Conservation (phyloP, 2,888 invertebrate genomes). For the Philhelius pedissequus region DNA sequence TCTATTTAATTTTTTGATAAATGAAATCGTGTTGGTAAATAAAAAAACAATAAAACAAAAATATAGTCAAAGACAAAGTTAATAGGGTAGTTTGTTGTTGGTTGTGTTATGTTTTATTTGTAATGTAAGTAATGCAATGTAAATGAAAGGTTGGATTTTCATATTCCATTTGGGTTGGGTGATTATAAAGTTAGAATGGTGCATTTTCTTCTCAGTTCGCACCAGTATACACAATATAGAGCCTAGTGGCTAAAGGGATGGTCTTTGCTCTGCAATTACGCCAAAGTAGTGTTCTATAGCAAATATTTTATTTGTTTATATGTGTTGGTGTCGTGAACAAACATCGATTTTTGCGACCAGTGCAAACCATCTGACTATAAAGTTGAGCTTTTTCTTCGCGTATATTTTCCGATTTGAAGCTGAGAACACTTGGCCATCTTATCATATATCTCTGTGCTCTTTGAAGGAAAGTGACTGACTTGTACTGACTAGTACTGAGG, state of each 20-base stretch:
- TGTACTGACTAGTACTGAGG: slow-evolving; percentile 5
- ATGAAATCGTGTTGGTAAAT: slow-evolving; percentile 65
- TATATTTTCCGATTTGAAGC: slow-evolving; percentile 52
- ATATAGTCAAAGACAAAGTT: slow-evolving; percentile 28
- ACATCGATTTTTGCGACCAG: slow-evolving; percentile 57
- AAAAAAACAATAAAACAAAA: slow-evolving; percentile 42
- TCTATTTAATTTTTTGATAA: slow-evolving; percentile 18
- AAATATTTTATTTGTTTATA: background rate
- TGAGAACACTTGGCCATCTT: background rate
- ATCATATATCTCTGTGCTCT: slow-evolving; percentile 21
- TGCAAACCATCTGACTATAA: slow-evolving; percentile 44
- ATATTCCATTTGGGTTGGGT: slow-evolving; percentile 49
- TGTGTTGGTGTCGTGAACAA: slow-evolving; percentile 13
- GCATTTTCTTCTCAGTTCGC: slow-evolving; percentile 36
- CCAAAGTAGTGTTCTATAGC: slow-evolving; percentile 1
- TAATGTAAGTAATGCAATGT: slow-evolving; percentile 68
- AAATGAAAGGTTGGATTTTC: slow-evolving; percentile 40
- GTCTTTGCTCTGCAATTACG: slow-evolving; percentile 42
- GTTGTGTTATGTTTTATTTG: slow-evolving; percentile 68
- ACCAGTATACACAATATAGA: slow-evolving; percentile 21
- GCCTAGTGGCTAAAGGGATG: slow-evolving; percentile 34
- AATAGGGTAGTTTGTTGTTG: slow-evolving; percentile 68
- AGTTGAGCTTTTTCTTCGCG: slow-evolving; percentile 44
- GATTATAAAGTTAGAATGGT: slow-evolving; percentile 29
- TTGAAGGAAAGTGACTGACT: slow-evolving; percentile 55